These are phyloP conservation scores for Probaryconus sp. DNA, from an alignment of 1,140 invertebrate genomes.

Conservation along the genomic window DNA sequence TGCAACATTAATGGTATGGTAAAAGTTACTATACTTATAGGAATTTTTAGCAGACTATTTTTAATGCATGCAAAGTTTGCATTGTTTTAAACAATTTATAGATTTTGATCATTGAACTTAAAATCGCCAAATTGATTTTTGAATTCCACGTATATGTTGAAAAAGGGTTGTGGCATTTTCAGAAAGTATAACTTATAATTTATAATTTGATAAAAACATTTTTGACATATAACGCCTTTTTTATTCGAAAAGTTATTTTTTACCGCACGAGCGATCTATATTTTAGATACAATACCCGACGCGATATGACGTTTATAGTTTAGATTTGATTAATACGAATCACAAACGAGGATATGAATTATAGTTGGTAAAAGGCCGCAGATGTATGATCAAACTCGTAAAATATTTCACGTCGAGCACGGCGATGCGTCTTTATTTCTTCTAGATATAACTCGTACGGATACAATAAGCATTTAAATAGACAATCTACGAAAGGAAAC, in stretches of 20 bases:
- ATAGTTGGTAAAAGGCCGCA: constrained; percentile 2
- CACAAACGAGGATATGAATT: not conserved
- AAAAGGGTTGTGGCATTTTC: constrained; percentile 39
- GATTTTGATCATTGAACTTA: too few relatives aligned
- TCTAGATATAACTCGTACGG: constrained; percentile 21
- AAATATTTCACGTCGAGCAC: not conserved
- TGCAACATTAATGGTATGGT: too few relatives aligned
- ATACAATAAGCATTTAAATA: constrained; percentile 38
- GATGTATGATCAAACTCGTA: not conserved
- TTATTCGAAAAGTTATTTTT: constrained; percentile 1
- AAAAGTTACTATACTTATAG: too few relatives aligned
- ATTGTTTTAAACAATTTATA: too few relatives aligned
- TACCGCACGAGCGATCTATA: not conserved
- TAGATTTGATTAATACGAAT: constrained; percentile 6
- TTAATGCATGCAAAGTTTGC: too few relatives aligned
- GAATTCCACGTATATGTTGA: too few relatives aligned
- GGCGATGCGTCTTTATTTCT: constrained; percentile 6
- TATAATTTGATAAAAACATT: too few relatives aligned
- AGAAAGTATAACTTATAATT: constrained; percentile 33
- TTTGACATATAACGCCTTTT: constrained; percentile 14
- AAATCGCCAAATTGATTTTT: too few relatives aligned
- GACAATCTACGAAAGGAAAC: constrained; percentile 37
- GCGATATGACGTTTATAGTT: constrained; percentile 3
- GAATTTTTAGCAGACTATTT: too few relatives aligned
- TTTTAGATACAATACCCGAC: too few relatives aligned